Conservation (phyloP, 2,888 invertebrate genomes). For the Ennomos quercinarius region DNA sequence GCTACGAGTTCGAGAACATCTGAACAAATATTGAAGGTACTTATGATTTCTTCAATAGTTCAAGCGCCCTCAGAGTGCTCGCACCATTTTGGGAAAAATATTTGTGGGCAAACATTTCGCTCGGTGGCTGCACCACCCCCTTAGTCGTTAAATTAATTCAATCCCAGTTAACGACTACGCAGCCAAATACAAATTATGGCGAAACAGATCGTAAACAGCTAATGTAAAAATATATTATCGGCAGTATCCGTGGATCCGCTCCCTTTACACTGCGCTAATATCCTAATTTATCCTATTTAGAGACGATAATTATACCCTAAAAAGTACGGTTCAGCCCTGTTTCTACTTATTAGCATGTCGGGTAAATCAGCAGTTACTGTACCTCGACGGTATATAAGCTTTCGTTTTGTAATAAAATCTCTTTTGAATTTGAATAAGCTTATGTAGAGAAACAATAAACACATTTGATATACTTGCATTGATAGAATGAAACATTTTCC, state of each 20-base stretch:
- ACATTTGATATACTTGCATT: too few relatives aligned
- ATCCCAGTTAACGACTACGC: conserved; percentile 46
- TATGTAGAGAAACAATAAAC: conserved; percentile 13
- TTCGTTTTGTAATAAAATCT: conserved; percentile 10
- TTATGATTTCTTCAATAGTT: conserved; percentile 51
- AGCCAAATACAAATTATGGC: conserved; percentile 46
- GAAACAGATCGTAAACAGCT: conserved; percentile 47
- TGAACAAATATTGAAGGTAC: conserved; percentile 54
- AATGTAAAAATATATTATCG: conserved; percentile 43
- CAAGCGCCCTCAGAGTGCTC: conserved; percentile 46
- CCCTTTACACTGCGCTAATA: conserved; percentile 41
- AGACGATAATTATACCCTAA: conserved; percentile 36
- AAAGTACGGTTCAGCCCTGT: conserved; percentile 17
- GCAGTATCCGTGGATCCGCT: conserved; percentile 41
- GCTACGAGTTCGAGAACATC: conserved; percentile 50
- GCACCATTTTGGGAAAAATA: conserved; percentile 40
- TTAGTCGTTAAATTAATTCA: conserved; percentile 44
- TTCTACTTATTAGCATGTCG: conserved; percentile 28
- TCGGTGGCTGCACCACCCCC: conserved; percentile 26
- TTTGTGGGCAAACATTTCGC: conserved; percentile 35
- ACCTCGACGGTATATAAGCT: conserved; percentile 7
- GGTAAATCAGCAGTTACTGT: conserved; percentile 22
- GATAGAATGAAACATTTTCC: conserved; percentile 7
- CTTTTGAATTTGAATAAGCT: conserved; percentile 1
- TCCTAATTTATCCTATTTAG: conserved; percentile 44